Evolutionary conservation across 2,888 invertebrate genomes (phyloP).

Genomic region (Luperina testacea): DNA sequence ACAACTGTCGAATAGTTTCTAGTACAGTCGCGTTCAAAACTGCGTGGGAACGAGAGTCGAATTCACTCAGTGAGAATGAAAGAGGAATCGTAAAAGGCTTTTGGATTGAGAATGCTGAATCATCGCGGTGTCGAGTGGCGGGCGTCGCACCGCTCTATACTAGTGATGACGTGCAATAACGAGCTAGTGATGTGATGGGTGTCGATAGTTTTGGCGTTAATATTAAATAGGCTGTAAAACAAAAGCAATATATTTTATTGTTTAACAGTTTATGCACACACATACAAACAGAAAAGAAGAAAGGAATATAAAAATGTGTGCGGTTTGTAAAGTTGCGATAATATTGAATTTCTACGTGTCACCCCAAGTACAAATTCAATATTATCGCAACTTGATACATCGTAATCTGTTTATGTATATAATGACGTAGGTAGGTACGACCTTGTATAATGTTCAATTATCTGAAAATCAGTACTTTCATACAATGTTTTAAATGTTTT

Average conservation of each 20-base stretch:
- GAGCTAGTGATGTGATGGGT: constrained; percentile 73
- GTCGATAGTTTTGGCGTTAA: constrained; percentile 50
- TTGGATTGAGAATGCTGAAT: constrained; percentile 88
- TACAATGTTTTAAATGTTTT: neutral
- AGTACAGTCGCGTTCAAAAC: constrained; percentile 74
- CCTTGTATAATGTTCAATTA: neutral
- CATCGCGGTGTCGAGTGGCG: constrained; percentile 83
- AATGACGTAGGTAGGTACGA: too few relatives aligned
- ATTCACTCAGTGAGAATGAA: constrained; percentile 83
- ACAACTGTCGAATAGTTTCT: constrained; percentile 59
- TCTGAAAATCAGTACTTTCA: neutral
- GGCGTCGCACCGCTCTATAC: constrained; percentile 74
- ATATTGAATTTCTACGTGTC: too few relatives aligned
- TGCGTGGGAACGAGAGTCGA: constrained; percentile 81
- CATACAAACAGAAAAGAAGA: too few relatives aligned
- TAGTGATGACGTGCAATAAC: constrained; percentile 87
- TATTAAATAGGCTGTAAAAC: neutral
- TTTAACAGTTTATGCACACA: too few relatives aligned
- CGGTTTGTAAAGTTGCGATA: too few relatives aligned
- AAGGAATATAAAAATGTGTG: too few relatives aligned
- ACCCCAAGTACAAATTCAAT: too few relatives aligned
- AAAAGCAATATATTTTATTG: too few relatives aligned
- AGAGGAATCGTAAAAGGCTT: constrained; percentile 87
- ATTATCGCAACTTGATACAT: too few relatives aligned
- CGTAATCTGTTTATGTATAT: too few relatives aligned